A percentile compares a stretch with the other conserved stretches of the same genome.
Evolutionary conservation across 2,113 vertebrate species (phyloP).

Genomic region (Pygoscelis antarcticus): DNA sequence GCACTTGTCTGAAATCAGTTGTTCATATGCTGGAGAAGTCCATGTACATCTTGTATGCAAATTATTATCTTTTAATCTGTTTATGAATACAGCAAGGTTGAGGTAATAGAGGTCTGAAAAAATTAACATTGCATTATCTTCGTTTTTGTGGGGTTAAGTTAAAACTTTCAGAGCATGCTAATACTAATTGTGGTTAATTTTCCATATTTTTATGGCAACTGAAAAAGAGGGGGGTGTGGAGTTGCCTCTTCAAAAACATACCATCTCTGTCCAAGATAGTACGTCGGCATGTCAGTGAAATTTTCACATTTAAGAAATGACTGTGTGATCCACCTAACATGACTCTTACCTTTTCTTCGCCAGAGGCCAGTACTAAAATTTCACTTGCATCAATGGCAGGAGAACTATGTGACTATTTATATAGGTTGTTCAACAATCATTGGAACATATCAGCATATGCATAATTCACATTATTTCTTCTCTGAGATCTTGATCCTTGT

Average conservation of each 20-base stretch:
- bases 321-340: not conserved
- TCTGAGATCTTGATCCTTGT: not conserved
- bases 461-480: not conserved
- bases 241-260: not conserved
- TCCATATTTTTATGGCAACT: not conserved
- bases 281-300: accelerated
- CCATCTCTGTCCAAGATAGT: not conserved
- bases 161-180: constrained; percentile 6
- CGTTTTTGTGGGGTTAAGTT: not conserved
- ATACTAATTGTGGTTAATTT: not conserved
- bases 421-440: not conserved
- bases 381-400: not conserved
- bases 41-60: constrained; percentile 48
- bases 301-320: not conserved
- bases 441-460: not conserved
- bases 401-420: not conserved
- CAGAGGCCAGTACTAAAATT: not conserved
- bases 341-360: not conserved
- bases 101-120: constrained; percentile 55
- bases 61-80: constrained; percentile 57
- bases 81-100: constrained; percentile 45
- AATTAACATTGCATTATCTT: constrained; percentile 54
- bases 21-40: constrained; percentile 25
- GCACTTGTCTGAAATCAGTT: constrained; percentile 25
- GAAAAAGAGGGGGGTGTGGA: accelerated